phyloP scores from a whole-genome alignment of 2,888 invertebrate species.

The Cantharis nigra region DNA sequence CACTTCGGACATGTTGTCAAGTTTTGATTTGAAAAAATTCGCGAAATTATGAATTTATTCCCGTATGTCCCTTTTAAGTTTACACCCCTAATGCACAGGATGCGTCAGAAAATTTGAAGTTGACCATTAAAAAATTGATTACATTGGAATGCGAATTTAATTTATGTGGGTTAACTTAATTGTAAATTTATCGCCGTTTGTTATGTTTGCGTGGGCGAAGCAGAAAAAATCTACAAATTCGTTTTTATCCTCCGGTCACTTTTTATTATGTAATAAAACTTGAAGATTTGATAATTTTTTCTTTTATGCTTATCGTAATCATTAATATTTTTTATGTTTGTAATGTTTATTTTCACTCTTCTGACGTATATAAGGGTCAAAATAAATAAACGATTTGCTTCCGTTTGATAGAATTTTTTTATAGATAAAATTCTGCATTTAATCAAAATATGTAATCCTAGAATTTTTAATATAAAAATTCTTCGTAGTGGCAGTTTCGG shows the following conservation, averaged over 20 bases:
- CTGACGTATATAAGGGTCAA: not conserved
- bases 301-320: not conserved
- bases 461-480: not conserved
- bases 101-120: too few relatives aligned
- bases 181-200: not conserved
- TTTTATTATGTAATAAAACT: not conserved
- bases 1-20: not conserved
- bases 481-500: not conserved
- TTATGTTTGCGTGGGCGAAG: not conserved
- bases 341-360: not conserved
- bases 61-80: too few relatives aligned
- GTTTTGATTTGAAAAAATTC: not conserved
- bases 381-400: not conserved
- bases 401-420: not conserved
- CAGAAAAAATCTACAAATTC: not conserved
- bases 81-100: too few relatives aligned
- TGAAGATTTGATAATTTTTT: not conserved
- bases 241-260: not conserved
- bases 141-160: not conserved
- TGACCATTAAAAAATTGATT: not conserved
- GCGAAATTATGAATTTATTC: too few relatives aligned
- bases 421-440: not conserved
- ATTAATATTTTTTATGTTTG: not conserved
- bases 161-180: not conserved
- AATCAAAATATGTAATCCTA: too few relatives aligned